Conservation (phyloP, 2,888 invertebrate genomes). For the Idaea biselata region DNA sequence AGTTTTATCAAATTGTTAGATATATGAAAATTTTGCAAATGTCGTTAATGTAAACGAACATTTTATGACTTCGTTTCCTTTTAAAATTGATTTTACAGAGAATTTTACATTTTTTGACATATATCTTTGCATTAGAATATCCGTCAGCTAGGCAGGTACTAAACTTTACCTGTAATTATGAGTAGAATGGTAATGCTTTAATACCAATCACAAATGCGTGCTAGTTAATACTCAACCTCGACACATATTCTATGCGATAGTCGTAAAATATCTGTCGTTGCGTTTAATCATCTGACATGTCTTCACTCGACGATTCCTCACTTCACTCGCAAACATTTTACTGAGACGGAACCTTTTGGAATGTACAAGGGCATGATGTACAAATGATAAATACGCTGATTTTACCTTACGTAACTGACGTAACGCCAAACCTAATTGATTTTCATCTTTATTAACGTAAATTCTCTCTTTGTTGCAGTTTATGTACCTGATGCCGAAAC, state of each 20-base stretch:
- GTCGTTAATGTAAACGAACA: background rate
- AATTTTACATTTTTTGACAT: background rate
- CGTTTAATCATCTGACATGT: conserved; percentile 29
- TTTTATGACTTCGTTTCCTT: background rate
- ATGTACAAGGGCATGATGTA: background rate
- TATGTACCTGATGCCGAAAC: conserved; percentile 76
- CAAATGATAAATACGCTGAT: background rate
- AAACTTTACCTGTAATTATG: conserved; percentile 24
- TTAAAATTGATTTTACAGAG: background rate
- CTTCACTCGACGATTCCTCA: conserved; percentile 18
- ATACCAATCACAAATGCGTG: conserved; percentile 60
- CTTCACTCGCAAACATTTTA: conserved; percentile 15
- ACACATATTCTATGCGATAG: conserved; percentile 62
- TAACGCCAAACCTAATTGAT: background rate
- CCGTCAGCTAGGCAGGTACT: background rate
- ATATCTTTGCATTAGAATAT: background rate
- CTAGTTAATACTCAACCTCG: conserved; percentile 61
- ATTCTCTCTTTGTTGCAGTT: conserved; percentile 77
- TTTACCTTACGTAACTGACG: background rate
- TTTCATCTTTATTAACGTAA: conserved; percentile 23
- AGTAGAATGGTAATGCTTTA: conserved; percentile 35
- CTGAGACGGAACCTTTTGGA: conserved; percentile 2
- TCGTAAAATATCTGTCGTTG: conserved; percentile 65
- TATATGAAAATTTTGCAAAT: background rate
- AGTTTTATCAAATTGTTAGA: background rate